Evolutionary conservation across 2,797 vertebrate genomes (phyloP).

Genomic region (Stomatorhinus walkeri): DNA sequence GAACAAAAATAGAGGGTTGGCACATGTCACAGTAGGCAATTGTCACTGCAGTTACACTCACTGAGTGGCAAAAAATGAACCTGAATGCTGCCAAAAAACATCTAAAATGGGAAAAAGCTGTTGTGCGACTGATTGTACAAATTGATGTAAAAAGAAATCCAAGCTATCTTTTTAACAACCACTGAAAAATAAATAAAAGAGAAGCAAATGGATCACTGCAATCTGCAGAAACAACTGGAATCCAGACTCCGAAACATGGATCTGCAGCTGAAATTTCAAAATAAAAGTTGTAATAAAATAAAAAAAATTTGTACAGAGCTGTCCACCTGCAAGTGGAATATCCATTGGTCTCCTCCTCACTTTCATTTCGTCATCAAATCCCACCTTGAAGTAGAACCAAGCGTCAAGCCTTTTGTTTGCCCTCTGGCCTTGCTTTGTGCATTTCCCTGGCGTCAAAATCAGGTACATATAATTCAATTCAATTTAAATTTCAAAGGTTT

Average conservation of each 20-base stretch:
- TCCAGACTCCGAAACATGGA: not conserved
- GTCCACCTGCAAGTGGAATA: not conserved
- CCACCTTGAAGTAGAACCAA: not conserved
- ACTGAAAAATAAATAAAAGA: not conserved
- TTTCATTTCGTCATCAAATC: not conserved
- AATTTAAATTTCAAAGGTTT: constrained; percentile 4
- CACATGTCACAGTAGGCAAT: not conserved
- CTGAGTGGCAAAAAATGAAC: not conserved
- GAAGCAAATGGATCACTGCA: not conserved
- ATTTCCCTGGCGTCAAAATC: not conserved
- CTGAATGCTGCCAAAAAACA: not conserved
- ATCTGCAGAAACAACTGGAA: not conserved
- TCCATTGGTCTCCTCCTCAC: not conserved
- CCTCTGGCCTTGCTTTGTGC: not conserved
- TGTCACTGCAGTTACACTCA: not conserved
- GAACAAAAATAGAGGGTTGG: not conserved
- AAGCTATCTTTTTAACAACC: not conserved
- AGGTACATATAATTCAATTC: not conserved
- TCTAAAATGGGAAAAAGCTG: not conserved
- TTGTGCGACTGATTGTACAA: not conserved
- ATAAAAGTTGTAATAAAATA: not conserved
- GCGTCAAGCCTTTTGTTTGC: not conserved
- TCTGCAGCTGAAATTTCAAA: not conserved
- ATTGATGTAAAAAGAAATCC: not conserved
- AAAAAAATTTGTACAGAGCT: not conserved